phyloP scores from a whole-genome alignment of 2,888 invertebrate species.

The Epinotia brunnichana region DNA sequence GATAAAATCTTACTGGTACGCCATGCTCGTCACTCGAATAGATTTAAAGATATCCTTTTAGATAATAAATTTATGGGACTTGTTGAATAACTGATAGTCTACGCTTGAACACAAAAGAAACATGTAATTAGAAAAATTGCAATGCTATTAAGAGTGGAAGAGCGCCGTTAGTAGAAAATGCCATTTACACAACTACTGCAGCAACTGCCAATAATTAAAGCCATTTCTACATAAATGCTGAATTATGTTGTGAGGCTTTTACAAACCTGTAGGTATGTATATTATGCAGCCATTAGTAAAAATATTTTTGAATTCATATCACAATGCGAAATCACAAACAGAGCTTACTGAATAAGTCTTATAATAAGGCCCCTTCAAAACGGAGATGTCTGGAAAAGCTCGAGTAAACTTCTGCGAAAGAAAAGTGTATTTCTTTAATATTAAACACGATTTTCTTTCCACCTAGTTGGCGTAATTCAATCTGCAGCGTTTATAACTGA shows the following conservation, averaged over 20 bases:
- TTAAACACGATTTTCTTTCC: constrained; percentile 20
- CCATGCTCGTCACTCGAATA: neutral
- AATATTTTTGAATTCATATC: too few species aligned
- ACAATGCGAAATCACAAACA: neutral
- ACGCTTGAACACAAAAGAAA: too few species aligned
- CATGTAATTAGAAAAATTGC: neutral
- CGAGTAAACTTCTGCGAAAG: constrained; percentile 1
- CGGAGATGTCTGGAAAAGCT: neutral
- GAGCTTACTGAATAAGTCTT: neutral
- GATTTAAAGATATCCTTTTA: neutral
- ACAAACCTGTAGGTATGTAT: too few species aligned
- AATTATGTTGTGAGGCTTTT: too few species aligned
- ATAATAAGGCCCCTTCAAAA: neutral
- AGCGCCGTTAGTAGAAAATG: too few species aligned
- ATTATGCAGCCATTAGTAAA: too few species aligned
- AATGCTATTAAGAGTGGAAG: neutral
- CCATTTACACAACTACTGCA: too few species aligned
- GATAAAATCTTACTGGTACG: neutral
- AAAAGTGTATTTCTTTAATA: constrained; percentile 18
- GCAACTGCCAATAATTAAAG: too few species aligned
- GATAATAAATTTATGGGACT: too few species aligned
- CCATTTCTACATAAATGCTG: too few species aligned
- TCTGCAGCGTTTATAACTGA: constrained; percentile 22
- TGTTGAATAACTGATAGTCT: too few species aligned
- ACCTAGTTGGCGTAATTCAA: constrained; percentile 21